phyloP scores from a whole-genome alignment of 2,113 vertebrate genomes.

The Poeciliopsis prolifica region DNA sequence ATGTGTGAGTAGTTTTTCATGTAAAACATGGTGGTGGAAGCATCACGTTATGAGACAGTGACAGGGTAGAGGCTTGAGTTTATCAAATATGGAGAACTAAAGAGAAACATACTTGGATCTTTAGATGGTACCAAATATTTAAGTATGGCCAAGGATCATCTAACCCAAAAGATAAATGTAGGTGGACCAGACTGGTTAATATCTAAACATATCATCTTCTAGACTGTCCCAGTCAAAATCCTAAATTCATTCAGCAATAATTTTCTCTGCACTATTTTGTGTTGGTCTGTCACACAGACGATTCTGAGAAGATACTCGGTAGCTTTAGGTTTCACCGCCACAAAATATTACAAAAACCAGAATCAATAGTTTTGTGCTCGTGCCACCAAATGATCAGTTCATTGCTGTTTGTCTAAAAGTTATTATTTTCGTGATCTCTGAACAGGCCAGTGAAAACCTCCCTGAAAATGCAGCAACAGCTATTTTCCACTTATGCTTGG shows the following conservation, averaged over 20 bases:
- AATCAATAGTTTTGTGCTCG: constrained; percentile 2
- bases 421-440: neutral
- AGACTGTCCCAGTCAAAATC: neutral
- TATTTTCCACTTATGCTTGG: constrained; percentile 88
- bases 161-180: neutral
- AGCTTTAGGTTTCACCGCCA: neutral
- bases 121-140: neutral
- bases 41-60: neutral
- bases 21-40: neutral
- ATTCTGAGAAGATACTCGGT: neutral
- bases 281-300: neutral
- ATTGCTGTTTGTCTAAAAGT: constrained; percentile 4
- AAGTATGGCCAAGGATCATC: neutral
- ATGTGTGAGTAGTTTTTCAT: too few relatives aligned
- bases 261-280: neutral
- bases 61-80: neutral
- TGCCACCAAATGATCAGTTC: neutral
- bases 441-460: constrained; percentile 84
- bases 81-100: neutral
- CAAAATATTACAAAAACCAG: neutral
- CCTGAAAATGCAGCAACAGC: constrained; percentile 84
- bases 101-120: neutral
- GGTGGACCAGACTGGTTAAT: neutral
- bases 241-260: neutral
- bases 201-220: neutral